Evolutionary conservation across 2,888 invertebrate genomes (phyloP).

Genomic region (Drosophila trichaetosa): DNA sequence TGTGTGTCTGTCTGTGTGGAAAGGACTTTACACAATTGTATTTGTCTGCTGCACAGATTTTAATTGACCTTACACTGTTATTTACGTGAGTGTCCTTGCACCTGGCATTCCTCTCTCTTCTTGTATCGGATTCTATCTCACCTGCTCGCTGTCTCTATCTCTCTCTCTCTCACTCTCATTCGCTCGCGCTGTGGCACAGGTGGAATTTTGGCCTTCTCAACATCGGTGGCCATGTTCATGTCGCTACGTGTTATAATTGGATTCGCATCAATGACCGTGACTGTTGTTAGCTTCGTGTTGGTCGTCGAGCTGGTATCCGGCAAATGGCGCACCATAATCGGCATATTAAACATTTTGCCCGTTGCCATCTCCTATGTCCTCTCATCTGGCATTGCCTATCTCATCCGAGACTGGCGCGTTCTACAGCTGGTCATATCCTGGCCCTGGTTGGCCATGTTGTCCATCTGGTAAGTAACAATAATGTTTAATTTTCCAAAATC

Average conservation of each 20-base stretch:
- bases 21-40: conserved; percentile 50
- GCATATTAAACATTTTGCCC: conserved; percentile 88
- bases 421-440: conserved; percentile 86
- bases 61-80: conserved; percentile 77
- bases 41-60: conserved; percentile 61
- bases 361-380: conserved; percentile 87
- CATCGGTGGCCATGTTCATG: conserved; percentile 87
- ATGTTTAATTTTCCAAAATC: not conserved
- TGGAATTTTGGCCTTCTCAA: conserved; percentile 87
- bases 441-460: conserved; percentile 86
- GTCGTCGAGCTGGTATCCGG: conserved; percentile 89
- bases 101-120: conserved; percentile 56
- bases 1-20: conserved; percentile 15
- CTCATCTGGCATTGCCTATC: conserved; percentile 87
- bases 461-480: conserved; percentile 85
- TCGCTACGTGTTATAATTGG: conserved; percentile 87
- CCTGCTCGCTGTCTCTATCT: conserved; percentile 1
- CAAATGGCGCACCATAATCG: conserved; percentile 88
- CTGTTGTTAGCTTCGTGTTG: conserved; percentile 89
- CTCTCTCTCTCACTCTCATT: conserved; percentile 9
- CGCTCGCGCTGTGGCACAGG: conserved; percentile 69
- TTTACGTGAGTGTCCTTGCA: conserved; percentile 76
- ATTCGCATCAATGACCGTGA: conserved; percentile 87
- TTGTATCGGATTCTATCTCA: conserved; percentile 4
- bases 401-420: conserved; percentile 87